Percentiles rank a stretch among this genome's conserved stretches.
These are phyloP conservation scores for Darevskia mixta DNA, from an alignment of 2,797 vertebrate genomes.

Conservation along the genomic window DNA sequence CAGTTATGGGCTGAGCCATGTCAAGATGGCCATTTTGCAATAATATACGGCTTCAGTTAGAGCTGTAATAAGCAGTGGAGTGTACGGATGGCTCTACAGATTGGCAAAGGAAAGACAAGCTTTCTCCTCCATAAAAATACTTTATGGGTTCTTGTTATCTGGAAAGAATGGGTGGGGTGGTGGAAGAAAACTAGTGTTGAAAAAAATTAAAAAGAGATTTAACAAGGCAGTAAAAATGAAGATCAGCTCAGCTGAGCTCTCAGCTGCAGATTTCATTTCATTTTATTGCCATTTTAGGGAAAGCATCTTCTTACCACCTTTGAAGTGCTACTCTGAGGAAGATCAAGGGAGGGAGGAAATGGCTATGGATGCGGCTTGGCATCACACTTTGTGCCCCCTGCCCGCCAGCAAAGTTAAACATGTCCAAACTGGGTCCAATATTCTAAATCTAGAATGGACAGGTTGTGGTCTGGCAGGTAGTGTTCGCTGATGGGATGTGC, in stretches of 20 bases:
- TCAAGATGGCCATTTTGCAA: conserved; percentile 24
- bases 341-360: conserved; percentile 5
- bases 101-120: conserved; percentile 20
- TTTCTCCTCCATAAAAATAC: conserved; percentile 22
- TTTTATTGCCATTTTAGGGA: background rate
- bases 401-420: conserved; percentile 3
- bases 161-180: background rate
- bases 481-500: background rate
- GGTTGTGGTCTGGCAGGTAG: background rate
- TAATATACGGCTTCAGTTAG: conserved; percentile 15
- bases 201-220: conserved; percentile 16
- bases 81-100: conserved; percentile 3
- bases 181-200: background rate
- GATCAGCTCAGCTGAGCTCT: conserved; percentile 7
- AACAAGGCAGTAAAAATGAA: conserved; percentile 29
- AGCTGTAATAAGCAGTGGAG: conserved; percentile 6
- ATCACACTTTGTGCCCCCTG: background rate
- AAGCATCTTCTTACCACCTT: conserved; percentile 17
- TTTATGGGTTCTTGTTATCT: conserved; percentile 33
- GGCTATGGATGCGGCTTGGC: background rate
- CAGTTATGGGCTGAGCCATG: background rate
- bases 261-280: background rate
- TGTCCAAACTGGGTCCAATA: background rate
- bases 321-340: background rate
- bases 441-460: background rate